Conservation (phyloP, 35 echinoderm and acorn worm species). For the Amphiura filiformis region DNA sequence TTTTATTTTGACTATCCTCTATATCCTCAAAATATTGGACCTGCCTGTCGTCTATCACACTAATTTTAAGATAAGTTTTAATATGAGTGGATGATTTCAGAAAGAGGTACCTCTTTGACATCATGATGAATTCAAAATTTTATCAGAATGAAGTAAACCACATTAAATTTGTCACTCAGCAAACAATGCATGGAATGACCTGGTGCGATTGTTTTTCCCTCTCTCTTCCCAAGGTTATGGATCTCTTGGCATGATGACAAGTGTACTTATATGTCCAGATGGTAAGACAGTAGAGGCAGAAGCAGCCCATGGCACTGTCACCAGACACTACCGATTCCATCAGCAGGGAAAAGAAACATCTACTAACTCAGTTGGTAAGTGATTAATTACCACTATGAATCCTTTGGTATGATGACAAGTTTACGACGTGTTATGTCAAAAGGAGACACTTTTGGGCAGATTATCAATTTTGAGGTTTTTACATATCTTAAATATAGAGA, state of each 20-base stretch:
- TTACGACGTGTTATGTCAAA: too few relatives aligned
- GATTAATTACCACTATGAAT: background rate
- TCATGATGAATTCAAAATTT: background rate
- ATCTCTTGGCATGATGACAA: constrained; percentile 96
- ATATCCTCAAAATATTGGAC: too few relatives aligned
- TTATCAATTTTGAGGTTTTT: too few relatives aligned
- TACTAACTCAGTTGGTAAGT: constrained; percentile 87
- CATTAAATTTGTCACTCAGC: background rate
- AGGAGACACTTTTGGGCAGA: too few relatives aligned
- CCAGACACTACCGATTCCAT: constrained; percentile 87
- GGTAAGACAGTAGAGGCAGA: constrained; percentile 92
- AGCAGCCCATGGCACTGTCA: constrained; percentile 93
- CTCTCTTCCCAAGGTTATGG: constrained; percentile 72
- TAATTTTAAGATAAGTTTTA: too few relatives aligned
- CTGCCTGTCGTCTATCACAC: too few relatives aligned
- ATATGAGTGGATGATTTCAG: too few relatives aligned
- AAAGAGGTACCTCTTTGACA: background rate
- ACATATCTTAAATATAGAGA: too few relatives aligned
- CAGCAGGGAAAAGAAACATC: constrained; percentile 94
- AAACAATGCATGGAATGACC: too few relatives aligned
- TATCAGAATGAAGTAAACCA: background rate
- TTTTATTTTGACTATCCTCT: too few relatives aligned
- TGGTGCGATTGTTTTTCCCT: too few relatives aligned
- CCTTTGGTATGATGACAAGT: too few relatives aligned
- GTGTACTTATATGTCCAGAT: constrained; percentile 85